Evolutionary conservation across 2,113 vertebrate species (phyloP), one percentile per base, ranked within the genome.

Genomic region (Aptenodytes patagonicus): DNA sequence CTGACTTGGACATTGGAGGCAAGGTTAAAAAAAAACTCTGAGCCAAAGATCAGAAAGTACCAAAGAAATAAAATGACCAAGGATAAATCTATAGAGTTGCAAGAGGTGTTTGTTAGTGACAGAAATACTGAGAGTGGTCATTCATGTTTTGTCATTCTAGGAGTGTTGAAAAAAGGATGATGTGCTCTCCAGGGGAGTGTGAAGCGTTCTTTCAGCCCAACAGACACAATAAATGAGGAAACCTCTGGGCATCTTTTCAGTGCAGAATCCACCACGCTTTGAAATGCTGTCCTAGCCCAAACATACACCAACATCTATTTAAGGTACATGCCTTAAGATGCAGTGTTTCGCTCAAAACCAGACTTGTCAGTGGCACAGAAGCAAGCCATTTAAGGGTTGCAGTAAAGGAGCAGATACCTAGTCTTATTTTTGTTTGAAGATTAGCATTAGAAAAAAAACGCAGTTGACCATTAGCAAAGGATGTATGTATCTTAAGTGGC

Each of bases 381-480:
- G 36, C 32, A 32, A 83, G 7, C 47, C 3, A 1, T 11, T 22
- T 15, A 12, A n/a, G 34, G 38, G 24, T 1, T 34, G 29, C 32
- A 7, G 32, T 24, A 19, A 15, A 46, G 58, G 34, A 62, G 75
- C 62, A 21, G 28, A 9, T 3, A 17, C 42, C 17, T 12, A 3
- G 19, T 17, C n/a, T 34, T 13, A 4, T 5, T 55, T 66, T 4
- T 36, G 8, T 31, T 42, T 70, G 60, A 34, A 69, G 38, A 32
- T 34, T 1, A 32, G 49, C 6, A 1, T 22, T 21, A 17, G 60
- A 15, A 31, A n/a, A n/a, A 57, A 36, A 2, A 0, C 9, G 10
- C 22, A 24, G 24, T 2, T 51, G 46, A 31, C 40, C 11, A 0
- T 20, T 3, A 25, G 31, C 5, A 6, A 10, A 34, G 60, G 34